phyloP scores from a whole-genome alignment of 2,797 vertebrate genomes.

The Gadopsis marmoratus region DNA sequence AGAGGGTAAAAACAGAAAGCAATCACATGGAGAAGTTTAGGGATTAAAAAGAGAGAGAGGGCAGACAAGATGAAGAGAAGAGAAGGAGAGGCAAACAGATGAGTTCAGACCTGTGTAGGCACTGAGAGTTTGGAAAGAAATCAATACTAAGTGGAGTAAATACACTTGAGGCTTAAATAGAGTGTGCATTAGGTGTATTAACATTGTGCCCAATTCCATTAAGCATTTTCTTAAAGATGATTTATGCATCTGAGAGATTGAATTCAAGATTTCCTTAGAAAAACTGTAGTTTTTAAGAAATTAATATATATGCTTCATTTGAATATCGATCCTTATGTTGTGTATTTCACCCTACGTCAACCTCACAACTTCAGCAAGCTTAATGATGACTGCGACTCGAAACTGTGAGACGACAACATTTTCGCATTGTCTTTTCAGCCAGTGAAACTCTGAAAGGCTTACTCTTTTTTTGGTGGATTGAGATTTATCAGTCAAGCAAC shows the following conservation, averaged over 20 bases:
- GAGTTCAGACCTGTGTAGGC: slow-evolving; percentile 40
- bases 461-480: background rate
- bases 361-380: background rate
- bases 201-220: background rate
- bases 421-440: background rate
- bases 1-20: background rate
- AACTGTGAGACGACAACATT: background rate
- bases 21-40: background rate
- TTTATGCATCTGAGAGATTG: background rate
- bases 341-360: background rate
- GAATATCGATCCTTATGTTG: background rate
- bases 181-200: slow-evolving; percentile 4
- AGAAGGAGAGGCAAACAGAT: slow-evolving; percentile 33
- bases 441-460: background rate
- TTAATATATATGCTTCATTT: background rate
- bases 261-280: background rate
- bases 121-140: slow-evolving; percentile 39
- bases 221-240: background rate
- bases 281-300: background rate
- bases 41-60: background rate
- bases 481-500: background rate
- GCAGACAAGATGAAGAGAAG: slow-evolving; percentile 7
- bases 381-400: background rate
- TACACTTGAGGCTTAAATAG: slow-evolving; percentile 5
- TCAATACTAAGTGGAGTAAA: slow-evolving; percentile 21